Evolutionary conservation across 2,797 vertebrate genomes (phyloP).

Genomic region (Lophura swinhoii): DNA sequence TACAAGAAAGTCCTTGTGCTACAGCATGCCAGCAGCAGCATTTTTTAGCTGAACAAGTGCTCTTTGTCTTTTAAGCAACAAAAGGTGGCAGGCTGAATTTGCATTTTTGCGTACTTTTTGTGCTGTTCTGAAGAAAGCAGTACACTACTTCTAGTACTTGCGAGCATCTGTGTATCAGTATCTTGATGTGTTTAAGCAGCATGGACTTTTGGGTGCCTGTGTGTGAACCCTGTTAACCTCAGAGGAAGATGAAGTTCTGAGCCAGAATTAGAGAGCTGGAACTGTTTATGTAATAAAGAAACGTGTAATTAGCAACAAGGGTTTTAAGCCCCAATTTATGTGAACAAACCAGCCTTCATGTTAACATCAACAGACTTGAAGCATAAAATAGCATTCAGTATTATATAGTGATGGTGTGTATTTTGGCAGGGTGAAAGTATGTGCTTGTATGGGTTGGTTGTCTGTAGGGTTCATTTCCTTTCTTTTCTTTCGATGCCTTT

Average conservation of each 20-base stretch:
- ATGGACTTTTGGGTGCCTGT: neutral
- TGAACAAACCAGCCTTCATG: neutral
- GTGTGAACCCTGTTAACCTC: neutral
- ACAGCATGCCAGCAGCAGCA: neutral
- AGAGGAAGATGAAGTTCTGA: neutral
- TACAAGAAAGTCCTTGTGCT: constrained; percentile 55
- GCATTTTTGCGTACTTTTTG: neutral
- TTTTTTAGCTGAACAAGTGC: constrained; percentile 48
- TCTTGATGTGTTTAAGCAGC: neutral
- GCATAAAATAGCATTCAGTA: neutral
- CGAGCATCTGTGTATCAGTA: neutral
- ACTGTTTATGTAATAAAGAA: neutral
- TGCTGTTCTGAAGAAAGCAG: neutral
- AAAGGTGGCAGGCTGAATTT: constrained; percentile 11
- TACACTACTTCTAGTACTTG: neutral
- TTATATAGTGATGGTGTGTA: neutral
- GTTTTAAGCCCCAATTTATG: neutral
- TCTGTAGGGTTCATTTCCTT: constrained; percentile 21
- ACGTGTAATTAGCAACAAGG: neutral
- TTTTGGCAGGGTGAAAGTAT: neutral
- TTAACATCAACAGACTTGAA: neutral
- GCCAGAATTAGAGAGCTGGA: neutral
- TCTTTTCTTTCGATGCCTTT: constrained; percentile 20
- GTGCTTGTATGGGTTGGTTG: neutral
- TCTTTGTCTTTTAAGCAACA: constrained; percentile 34